Conservation (phyloP, 2,113 vertebrate species). For the Lynx canadensis region DNA sequence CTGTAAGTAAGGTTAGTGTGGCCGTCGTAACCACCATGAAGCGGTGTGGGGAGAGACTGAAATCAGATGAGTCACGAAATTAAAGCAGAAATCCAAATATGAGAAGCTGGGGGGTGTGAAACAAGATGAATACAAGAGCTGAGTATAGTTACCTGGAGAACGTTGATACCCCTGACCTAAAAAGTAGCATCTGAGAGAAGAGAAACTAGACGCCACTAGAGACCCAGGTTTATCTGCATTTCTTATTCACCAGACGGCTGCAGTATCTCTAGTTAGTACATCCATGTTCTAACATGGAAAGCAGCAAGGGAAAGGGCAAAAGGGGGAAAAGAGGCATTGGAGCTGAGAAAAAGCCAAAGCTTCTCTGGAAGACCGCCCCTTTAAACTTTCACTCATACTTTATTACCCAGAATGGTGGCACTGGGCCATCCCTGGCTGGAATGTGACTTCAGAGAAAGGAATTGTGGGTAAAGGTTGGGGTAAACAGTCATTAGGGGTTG, state of each 20-base stretch:
- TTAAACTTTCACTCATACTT: neutral
- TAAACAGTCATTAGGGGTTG: neutral
- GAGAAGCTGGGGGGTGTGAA: neutral
- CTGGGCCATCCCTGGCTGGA: neutral
- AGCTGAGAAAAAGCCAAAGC: neutral
- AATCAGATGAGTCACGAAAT: neutral
- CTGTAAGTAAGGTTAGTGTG: neutral
- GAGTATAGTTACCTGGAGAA: neutral
- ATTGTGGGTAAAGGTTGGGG: neutral
- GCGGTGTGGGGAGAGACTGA: neutral
- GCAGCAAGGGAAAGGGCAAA: neutral
- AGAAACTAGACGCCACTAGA: neutral
- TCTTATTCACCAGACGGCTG: neutral
- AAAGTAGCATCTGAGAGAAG: neutral
- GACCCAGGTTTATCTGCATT: neutral
- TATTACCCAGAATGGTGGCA: neutral
- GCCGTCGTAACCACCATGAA: neutral
- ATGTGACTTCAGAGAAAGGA: neutral
- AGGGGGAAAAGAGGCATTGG: fast-evolving
- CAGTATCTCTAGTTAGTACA: neutral
- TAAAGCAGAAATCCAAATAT: neutral
- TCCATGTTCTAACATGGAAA: neutral
- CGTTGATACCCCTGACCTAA: neutral
- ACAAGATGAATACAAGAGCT: neutral
- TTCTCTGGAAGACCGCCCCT: neutral